Conservation (phyloP, 2,113 vertebrate genomes). For the Embiotoca jacksoni region DNA sequence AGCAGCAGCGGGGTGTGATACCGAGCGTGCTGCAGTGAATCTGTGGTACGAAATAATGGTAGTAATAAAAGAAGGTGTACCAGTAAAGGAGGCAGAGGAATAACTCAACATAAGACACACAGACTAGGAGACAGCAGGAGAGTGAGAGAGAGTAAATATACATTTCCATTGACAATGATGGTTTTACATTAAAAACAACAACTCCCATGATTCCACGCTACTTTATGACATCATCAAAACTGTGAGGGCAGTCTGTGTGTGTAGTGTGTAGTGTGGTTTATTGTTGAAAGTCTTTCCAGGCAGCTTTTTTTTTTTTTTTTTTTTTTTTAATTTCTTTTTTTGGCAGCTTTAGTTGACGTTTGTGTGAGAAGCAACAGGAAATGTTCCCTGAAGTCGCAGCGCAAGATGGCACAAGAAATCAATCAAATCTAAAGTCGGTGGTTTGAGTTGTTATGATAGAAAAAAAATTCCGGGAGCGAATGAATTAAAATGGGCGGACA, state of each 20-base stretch:
- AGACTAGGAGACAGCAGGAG: too few species aligned
- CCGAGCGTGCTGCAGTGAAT: too few species aligned
- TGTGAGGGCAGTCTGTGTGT: neutral
- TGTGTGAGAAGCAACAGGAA: neutral
- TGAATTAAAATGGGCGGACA: constrained; percentile 13
- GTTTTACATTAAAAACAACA: too few species aligned
- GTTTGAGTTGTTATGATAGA: neutral
- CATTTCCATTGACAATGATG: too few species aligned
- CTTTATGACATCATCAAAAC: neutral
- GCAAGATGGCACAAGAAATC: neutral
- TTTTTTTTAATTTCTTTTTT: too few species aligned
- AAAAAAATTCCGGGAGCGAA: neutral
- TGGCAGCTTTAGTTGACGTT: neutral
- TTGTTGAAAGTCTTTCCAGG: neutral
- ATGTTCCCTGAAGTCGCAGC: neutral
- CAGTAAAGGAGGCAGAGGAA: too few species aligned
- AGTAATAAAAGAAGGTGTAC: too few species aligned
- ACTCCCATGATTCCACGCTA: too few species aligned
- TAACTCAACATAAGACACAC: too few species aligned
- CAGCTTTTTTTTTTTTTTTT: neutral
- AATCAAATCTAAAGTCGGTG: constrained; percentile 2
- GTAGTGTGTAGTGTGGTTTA: neutral
- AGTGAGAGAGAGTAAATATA: too few species aligned
- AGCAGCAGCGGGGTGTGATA: too few species aligned
- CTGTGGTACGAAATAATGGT: too few species aligned